phyloP scores from a whole-genome alignment of 1,140 invertebrate species.

The Drosophila sp. region DNA sequence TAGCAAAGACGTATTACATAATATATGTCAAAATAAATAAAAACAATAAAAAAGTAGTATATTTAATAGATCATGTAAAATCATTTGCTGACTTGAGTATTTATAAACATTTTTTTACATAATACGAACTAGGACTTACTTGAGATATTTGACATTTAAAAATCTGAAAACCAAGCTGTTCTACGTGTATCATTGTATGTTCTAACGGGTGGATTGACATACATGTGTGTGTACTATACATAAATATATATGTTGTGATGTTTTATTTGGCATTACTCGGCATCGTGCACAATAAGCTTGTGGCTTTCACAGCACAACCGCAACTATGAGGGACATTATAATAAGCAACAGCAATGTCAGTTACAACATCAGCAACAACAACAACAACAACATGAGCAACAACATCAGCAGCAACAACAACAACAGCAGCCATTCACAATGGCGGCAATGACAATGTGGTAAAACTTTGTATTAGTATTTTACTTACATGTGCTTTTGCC shows the following conservation, averaged over 20 bases:
- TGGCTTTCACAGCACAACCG: slow-evolving; percentile 37
- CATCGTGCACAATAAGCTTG: slow-evolving; percentile 43
- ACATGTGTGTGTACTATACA: slow-evolving; percentile 10
- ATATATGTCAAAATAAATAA: too few species aligned
- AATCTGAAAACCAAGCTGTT: too few species aligned
- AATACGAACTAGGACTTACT: too few species aligned
- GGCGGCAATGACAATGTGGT: slow-evolving; percentile 57
- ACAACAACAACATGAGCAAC: background rate
- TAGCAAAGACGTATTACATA: too few species aligned
- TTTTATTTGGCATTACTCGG: slow-evolving; percentile 24
- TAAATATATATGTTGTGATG: too few species aligned
- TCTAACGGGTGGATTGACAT: too few species aligned
- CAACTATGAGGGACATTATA: slow-evolving; percentile 42
- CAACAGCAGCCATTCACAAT: background rate
- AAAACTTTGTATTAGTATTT: slow-evolving; percentile 54
- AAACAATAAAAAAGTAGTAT: too few species aligned
- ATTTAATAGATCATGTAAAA: too few species aligned
- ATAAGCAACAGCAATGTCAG: slow-evolving; percentile 24
- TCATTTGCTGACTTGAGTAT: too few species aligned
- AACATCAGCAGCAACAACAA: background rate
- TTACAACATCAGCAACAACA: background rate
- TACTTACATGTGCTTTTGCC: slow-evolving; percentile 34
- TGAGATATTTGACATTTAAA: too few species aligned
- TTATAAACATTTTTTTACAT: too few species aligned
- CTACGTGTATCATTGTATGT: too few species aligned